phyloP scores from a whole-genome alignment of 1,140 invertebrate genomes.

The Schlechtendalia chinensis region DNA sequence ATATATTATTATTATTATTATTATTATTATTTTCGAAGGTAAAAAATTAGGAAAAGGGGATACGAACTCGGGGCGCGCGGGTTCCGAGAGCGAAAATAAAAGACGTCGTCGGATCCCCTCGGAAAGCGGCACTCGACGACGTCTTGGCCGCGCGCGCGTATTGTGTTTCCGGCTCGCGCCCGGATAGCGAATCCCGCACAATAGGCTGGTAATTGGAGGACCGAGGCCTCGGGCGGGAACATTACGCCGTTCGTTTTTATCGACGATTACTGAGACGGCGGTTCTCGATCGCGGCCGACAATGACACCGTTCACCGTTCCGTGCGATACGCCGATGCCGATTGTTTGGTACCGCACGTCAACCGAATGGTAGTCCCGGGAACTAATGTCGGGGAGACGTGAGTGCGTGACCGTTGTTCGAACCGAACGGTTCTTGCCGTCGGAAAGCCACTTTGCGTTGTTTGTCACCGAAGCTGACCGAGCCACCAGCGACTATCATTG shows the following conservation, averaged over 20 bases:
- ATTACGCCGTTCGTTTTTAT: conserved; percentile 16
- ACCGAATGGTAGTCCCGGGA: neutral
- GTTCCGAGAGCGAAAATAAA: conserved; percentile 12
- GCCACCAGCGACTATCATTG: too few species aligned
- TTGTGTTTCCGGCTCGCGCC: conserved; percentile 12
- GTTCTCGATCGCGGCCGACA: neutral
- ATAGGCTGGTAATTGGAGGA: conserved; percentile 39
- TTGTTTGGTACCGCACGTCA: neutral
- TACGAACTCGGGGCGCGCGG: neutral
- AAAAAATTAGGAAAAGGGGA: conserved; percentile 7
- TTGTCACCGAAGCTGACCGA: too few species aligned
- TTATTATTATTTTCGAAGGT: conserved; percentile 35
- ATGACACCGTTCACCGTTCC: too few species aligned
- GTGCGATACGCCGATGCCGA: neutral
- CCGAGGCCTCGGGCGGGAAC: neutral
- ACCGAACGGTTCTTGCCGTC: neutral
- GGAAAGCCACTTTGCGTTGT: too few species aligned
- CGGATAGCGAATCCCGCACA: conserved; percentile 1
- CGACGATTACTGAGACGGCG: conserved; percentile 5
- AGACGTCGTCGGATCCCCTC: conserved; percentile 17
- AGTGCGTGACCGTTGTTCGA: too few species aligned
- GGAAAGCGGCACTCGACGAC: conserved; percentile 28
- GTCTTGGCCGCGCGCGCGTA: conserved; percentile 35
- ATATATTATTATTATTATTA: too few species aligned
- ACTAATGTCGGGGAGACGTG: neutral